A percentile compares a stretch with the other conserved stretches of the same genome.
These are phyloP conservation scores for Aleiodes testaceus DNA, from an alignment of 2,888 invertebrate genomes.

Conservation along the genomic window DNA sequence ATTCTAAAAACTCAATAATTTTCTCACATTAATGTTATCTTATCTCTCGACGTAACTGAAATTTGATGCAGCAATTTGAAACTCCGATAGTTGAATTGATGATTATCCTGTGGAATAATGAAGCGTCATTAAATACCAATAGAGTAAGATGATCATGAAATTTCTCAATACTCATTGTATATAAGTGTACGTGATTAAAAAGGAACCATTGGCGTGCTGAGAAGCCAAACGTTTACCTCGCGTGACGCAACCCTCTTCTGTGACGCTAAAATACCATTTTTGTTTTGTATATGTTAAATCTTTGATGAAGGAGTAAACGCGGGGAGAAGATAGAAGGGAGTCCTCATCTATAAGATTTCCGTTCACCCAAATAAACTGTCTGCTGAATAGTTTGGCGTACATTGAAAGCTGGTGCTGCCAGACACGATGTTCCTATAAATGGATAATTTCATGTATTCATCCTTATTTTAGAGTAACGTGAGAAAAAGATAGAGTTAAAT, in stretches of 20 bases:
- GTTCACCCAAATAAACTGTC: constrained; percentile 15
- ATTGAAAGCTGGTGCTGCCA: background rate
- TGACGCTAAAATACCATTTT: constrained; percentile 17
- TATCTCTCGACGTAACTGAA: background rate
- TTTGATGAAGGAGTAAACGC: background rate
- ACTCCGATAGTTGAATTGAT: background rate
- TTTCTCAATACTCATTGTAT: constrained; percentile 4
- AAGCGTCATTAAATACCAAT: constrained; percentile 7
- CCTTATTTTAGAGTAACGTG: background rate
- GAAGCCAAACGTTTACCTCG: constrained; percentile 6
- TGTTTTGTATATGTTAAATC: background rate
- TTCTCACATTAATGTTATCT: too few relatives aligned
- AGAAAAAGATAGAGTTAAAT: background rate
- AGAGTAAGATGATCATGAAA: background rate
- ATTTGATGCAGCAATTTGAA: background rate
- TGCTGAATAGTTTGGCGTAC: background rate
- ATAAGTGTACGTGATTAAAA: background rate
- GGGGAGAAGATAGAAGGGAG: too few relatives aligned
- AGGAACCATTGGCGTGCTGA: background rate
- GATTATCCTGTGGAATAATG: background rate
- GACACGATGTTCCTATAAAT: constrained; percentile 13
- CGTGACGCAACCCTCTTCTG: constrained; percentile 17
- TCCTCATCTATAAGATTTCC: constrained; percentile 1
- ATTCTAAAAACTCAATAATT: too few relatives aligned
- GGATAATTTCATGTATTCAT: constrained; percentile 10